These are phyloP conservation scores for Protaetia brevitarsis DNA, from an alignment of 1,140 invertebrate genomes.

Conservation along the genomic window DNA sequence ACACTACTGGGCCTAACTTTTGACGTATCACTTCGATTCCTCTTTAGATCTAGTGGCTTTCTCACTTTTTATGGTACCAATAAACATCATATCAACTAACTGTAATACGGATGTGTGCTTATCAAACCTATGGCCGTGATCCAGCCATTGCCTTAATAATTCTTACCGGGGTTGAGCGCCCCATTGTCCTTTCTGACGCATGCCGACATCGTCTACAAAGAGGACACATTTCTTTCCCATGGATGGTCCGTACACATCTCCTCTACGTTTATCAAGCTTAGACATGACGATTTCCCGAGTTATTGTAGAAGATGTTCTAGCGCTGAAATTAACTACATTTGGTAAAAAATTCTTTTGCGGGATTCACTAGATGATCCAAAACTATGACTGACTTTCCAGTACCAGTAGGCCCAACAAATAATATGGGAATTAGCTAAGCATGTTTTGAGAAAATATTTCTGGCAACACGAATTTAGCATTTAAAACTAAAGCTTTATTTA, in stretches of 20 bases:
- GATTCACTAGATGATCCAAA: slow-evolving; percentile 69
- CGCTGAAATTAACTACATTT: slow-evolving; percentile 89
- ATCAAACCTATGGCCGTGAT: slow-evolving; percentile 94
- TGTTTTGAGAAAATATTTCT: slow-evolving; percentile 71
- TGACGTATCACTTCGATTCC: too few relatives aligned
- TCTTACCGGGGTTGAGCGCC: slow-evolving; percentile 92
- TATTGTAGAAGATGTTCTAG: slow-evolving; percentile 73
- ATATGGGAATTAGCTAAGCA: slow-evolving; percentile 67
- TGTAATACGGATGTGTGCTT: slow-evolving; percentile 81
- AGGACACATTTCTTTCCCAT: slow-evolving; percentile 89
- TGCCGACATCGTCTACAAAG: slow-evolving; percentile 91
- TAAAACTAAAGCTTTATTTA: too few relatives aligned
- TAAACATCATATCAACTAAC: slow-evolving; percentile 81
- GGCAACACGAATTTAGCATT: slow-evolving; percentile 78
- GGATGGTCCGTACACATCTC: slow-evolving; percentile 90
- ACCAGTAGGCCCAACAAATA: slow-evolving; percentile 91
- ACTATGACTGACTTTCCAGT: slow-evolving; percentile 90
- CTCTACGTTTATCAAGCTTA: slow-evolving; percentile 85
- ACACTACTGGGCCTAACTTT: too few relatives aligned
- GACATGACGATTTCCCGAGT: slow-evolving; percentile 95
- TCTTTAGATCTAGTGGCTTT: too few relatives aligned
- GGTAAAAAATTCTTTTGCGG: slow-evolving; percentile 80
- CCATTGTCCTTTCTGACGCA: slow-evolving; percentile 80
- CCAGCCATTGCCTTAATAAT: slow-evolving; percentile 87
- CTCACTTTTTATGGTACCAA: too few relatives aligned